These are phyloP conservation scores for Pycnomerus fuliginosus DNA, from an alignment of 2,888 invertebrate genomes.

Conservation along the genomic window DNA sequence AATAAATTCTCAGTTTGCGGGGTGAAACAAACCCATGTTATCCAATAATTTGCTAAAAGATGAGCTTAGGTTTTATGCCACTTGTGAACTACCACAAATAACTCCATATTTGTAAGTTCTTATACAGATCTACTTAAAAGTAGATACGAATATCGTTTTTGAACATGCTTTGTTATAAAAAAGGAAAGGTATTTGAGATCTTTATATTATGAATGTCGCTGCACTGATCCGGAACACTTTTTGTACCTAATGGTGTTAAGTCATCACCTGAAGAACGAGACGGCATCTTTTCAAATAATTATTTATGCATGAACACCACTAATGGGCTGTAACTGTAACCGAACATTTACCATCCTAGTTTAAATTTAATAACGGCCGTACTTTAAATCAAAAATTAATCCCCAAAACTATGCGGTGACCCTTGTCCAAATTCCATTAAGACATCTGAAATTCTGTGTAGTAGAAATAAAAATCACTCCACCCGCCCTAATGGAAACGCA, in stretches of 20 bases:
- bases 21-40: slow-evolving; percentile 5
- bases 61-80: too few species aligned
- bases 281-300: slow-evolving; percentile 15
- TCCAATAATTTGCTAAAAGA: slow-evolving; percentile 11
- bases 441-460: slow-evolving; percentile 4
- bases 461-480: slow-evolving; percentile 9
- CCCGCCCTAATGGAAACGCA: slow-evolving; percentile 1
- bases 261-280: slow-evolving; percentile 14
- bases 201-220: too few species aligned
- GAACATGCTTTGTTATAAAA: too few species aligned
- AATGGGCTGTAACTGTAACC: slow-evolving; percentile 11
- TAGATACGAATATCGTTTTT: too few species aligned
- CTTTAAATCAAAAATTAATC: slow-evolving; percentile 11
- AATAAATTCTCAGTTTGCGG: slow-evolving; percentile 3
- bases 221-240: too few species aligned
- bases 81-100: too few species aligned
- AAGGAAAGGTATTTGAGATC: too few species aligned
- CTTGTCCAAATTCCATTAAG: slow-evolving; percentile 12
- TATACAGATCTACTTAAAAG: too few species aligned
- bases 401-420: slow-evolving; percentile 7
- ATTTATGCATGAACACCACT: slow-evolving; percentile 12
- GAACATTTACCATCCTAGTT: too few species aligned
- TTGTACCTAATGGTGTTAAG: slow-evolving; percentile 12
- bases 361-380: too few species aligned
- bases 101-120: too few species aligned